A percentile compares a stretch with the other conserved stretches of the same genome.
Conservation (phyloP, 2,888 invertebrate species). For the Aelia acuminata region DNA sequence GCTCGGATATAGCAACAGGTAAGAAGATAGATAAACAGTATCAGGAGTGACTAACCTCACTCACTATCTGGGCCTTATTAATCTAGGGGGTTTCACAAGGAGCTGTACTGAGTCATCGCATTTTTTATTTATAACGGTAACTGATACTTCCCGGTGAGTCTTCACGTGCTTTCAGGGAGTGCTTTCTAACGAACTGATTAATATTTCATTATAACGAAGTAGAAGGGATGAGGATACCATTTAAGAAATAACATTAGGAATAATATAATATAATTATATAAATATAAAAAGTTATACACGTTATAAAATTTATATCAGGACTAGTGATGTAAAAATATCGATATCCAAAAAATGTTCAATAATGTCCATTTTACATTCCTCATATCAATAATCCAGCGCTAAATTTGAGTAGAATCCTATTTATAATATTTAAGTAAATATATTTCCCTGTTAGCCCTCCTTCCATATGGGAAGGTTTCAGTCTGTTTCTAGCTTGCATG, state of each 20-base stretch:
- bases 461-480: no score
- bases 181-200: background rate
- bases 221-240: background rate
- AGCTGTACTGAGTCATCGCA: background rate
- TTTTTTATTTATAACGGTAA: constrained; percentile 26
- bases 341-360: no score
- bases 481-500: no score
- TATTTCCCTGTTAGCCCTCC: no score
- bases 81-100: background rate
- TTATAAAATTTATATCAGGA: no score
- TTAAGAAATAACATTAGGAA: background rate
- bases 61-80: background rate
- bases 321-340: no score
- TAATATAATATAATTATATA: no score
- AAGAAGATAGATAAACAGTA: background rate
- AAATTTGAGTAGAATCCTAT: no score
- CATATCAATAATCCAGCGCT: no score
- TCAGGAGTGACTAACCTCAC: background rate
- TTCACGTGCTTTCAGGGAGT: background rate
- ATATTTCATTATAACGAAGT: background rate
- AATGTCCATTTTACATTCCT: no score
- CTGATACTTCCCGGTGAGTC: background rate
- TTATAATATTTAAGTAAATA: no score
- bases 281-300: no score
- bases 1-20: background rate